These are phyloP conservation scores for Setophaga coronata DNA, from an alignment of 2,113 vertebrate genomes.

Conservation along the genomic window DNA sequence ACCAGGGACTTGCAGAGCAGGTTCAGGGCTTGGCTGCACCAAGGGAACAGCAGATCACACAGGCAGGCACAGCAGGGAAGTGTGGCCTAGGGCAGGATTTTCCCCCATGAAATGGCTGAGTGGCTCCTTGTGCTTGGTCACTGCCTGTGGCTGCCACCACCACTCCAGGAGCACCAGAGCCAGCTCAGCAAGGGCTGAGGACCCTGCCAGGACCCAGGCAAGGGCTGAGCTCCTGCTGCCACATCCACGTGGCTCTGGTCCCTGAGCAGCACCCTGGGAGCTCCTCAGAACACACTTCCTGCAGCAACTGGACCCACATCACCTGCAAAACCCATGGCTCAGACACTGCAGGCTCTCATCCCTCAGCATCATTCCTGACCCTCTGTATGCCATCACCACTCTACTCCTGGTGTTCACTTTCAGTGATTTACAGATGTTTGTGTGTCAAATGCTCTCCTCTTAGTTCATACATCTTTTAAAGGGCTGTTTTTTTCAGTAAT, in stretches of 20 bases:
- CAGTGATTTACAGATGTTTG: background rate
- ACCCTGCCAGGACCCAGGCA: background rate
- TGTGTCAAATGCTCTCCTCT: background rate
- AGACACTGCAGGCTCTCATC: background rate
- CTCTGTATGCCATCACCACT: background rate
- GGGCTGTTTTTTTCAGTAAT: background rate
- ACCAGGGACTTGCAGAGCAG: background rate
- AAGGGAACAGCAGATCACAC: background rate
- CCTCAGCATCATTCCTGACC: background rate
- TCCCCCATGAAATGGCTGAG: background rate
- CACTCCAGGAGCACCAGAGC: background rate
- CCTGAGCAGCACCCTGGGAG: background rate
- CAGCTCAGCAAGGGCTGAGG: background rate
- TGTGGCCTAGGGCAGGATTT: background rate
- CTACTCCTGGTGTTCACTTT: background rate
- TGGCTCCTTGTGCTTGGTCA: background rate
- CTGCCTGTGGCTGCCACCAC: background rate
- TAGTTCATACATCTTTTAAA: background rate
- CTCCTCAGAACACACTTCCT: background rate
- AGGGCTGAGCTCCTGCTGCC: background rate
- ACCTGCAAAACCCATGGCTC: background rate
- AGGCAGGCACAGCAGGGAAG: background rate
- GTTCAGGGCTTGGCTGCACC: background rate
- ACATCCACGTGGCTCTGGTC: accelerated
- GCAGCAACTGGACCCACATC: background rate